Evolutionary conservation across 2,113 vertebrate genomes (phyloP), one percentile per base, ranked within the genome.

Genomic region (Callithrix jacchus): DNA sequence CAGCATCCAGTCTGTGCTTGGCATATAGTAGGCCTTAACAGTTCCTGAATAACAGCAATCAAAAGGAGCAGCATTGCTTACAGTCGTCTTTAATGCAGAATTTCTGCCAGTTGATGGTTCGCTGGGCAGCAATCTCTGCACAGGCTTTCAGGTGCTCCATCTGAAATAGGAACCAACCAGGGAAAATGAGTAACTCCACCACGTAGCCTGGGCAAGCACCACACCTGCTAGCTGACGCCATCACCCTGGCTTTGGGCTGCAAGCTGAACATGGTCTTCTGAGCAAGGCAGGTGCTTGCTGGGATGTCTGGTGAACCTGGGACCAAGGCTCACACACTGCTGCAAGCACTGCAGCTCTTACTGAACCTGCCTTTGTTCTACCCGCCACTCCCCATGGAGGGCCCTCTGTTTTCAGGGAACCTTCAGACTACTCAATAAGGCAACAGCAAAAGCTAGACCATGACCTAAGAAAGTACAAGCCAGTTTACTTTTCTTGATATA

Each of bases 1-100:
- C n/a, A 95, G 74, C 12, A 52, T 9, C 40, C 89, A 76, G 11
- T 25, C 52, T 73, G 17, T 37, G 12, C 37, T 42, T 37, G 74
- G 71, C 54, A 77, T 6, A 76, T 2, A 91, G n/a, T 1, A 42
- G 81, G 9, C 74, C 32, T 56, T 61, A 12, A 8, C 1, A 86
- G 74, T 8, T 79, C 40, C 4, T 54, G 25, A 85, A 10, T 37
- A 21, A 64, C 4, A 68, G 20, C 42, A 58, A 66, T 58, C 30
- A 17, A 49, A 89, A 64, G 61, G 20, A 27, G 9, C n/a, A 82
- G 47, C 45, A n/a, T 0, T 45, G 98, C 99, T 99, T 98, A 99
- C 99, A 99, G 97, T 99, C 99, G 8, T 99, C 99, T 98, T 99
- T 99, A 98, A 99, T 99, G 98, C 99, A 99, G 98, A 99, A 99